Evolutionary conservation across 2,797 vertebrate species (phyloP).

Genomic region (Alauda arvensis): DNA sequence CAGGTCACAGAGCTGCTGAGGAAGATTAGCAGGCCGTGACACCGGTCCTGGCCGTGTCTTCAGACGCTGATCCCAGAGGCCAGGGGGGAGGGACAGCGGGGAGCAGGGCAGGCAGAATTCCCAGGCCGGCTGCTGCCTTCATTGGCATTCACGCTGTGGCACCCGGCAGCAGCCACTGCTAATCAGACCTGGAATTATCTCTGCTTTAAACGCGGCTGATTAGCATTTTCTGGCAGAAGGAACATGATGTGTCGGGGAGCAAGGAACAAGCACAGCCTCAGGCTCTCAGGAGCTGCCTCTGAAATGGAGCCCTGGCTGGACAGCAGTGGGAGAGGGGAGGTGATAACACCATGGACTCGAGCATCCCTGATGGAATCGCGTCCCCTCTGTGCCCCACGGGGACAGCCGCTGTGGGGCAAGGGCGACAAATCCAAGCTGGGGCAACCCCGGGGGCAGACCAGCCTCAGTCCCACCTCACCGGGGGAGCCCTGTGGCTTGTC

Average conservation of each 20-base stretch:
- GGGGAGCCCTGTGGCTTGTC: accelerated
- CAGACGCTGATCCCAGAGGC: neutral
- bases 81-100: neutral
- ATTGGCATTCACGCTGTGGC: neutral
- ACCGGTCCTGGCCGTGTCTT: neutral
- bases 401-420: accelerated
- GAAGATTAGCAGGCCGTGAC: neutral
- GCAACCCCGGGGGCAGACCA: neutral
- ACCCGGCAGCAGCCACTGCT: slow-evolving; percentile 11
- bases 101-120: neutral
- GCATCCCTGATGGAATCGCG: accelerated
- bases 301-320: neutral
- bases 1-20: neutral
- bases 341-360: accelerated
- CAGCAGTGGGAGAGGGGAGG: accelerated
- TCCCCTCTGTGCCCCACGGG: neutral
- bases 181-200: slow-evolving; percentile 56
- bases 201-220: slow-evolving; percentile 33
- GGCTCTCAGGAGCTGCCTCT: neutral
- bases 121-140: neutral
- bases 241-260: neutral
- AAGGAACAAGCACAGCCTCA: neutral
- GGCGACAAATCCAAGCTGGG: neutral
- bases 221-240: slow-evolving; percentile 41
- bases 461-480: accelerated